phyloP scores from a whole-genome alignment of 2,797 vertebrate species.

The Neosalanx taihuensis region DNA sequence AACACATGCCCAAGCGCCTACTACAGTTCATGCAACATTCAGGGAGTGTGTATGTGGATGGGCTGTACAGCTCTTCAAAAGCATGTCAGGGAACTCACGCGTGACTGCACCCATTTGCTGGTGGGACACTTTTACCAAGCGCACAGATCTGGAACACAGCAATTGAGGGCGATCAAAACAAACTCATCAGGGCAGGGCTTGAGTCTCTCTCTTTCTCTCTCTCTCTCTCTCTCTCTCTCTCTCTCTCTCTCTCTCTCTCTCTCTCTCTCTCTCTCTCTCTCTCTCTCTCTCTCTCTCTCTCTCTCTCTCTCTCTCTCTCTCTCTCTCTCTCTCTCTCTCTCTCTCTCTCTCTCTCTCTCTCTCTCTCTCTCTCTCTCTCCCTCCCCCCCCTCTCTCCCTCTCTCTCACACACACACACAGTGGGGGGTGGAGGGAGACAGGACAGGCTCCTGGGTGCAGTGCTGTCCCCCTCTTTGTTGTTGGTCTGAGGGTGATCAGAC shows the following conservation, averaged over 20 bases:
- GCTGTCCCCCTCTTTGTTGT: no score
- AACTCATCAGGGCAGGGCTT: slow-evolving; percentile 31
- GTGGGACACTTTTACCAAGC: slow-evolving; percentile 49
- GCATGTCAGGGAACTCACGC: slow-evolving; percentile 64
- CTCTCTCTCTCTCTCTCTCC: no score
- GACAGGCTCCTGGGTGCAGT: no score
- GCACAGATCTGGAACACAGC: slow-evolving; percentile 59
- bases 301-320: not conserved
- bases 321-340: no score
- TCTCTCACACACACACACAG: not conserved
- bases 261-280: not conserved
- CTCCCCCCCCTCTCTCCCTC: not conserved
- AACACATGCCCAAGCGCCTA: slow-evolving; percentile 48
- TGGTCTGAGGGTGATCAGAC: no score
- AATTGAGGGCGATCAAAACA: slow-evolving; percentile 74
- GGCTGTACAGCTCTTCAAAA: slow-evolving; percentile 40
- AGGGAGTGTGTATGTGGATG: not conserved
- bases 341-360: not conserved
- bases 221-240: no score
- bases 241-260: not conserved
- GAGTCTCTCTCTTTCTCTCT: not conserved
- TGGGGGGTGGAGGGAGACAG: no score
- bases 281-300: no score
- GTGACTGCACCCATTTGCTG: slow-evolving; percentile 62
- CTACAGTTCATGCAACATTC: slow-evolving; percentile 45